Conservation (phyloP, 2,113 vertebrate genomes). For the Ahaetulla prasina region DNA sequence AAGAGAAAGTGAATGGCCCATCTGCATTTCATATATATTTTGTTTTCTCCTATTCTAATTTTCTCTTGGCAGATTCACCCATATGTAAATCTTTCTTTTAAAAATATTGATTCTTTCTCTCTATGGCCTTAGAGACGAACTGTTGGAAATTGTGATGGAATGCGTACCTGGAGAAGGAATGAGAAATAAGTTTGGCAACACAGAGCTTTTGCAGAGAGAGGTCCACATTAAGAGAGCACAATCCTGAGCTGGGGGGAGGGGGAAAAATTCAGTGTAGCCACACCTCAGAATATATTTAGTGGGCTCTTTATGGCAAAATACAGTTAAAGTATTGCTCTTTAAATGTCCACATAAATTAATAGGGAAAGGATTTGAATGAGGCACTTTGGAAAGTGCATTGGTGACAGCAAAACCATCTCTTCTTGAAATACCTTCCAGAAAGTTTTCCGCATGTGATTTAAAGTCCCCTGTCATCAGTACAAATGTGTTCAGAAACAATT, state of each 20-base stretch:
- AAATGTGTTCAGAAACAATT: neutral
- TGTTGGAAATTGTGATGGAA: neutral
- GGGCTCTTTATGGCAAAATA: conserved; percentile 15
- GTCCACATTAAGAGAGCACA: too few relatives aligned
- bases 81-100: neutral
- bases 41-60: neutral
- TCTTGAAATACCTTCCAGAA: neutral
- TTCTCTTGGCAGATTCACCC: neutral
- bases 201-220: too few relatives aligned
- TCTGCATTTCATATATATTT: neutral
- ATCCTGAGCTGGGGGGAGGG: too few relatives aligned
- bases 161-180: too few relatives aligned
- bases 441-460: neutral
- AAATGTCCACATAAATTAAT: neutral
- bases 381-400: neutral
- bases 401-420: neutral
- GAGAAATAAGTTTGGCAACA: too few relatives aligned
- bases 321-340: conserved; percentile 7
- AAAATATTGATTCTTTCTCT: neutral
- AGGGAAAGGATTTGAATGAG: neutral
- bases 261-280: too few relatives aligned
- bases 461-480: neutral
- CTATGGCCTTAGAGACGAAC: neutral
- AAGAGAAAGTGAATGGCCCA: neutral
- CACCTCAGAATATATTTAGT: neutral